Percentiles rank a stretch among this genome's conserved stretches.
phyloP scores from a whole-genome alignment of 2,113 vertebrate genomes.

The Chroicocephalus ridibundus region DNA sequence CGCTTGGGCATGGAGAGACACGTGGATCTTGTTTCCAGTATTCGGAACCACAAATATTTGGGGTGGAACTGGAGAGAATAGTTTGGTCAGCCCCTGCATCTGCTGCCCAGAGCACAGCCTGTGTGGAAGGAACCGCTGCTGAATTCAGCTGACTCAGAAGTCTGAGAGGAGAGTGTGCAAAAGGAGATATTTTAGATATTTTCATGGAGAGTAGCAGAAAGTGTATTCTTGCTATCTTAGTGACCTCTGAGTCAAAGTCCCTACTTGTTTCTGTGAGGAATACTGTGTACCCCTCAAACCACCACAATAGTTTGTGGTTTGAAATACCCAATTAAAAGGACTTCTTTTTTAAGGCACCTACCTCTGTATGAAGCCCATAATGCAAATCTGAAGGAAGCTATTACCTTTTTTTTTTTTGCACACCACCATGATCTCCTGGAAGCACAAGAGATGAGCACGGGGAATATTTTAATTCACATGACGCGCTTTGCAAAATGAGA shows the following conservation, averaged over 20 bases:
- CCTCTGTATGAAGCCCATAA: background rate
- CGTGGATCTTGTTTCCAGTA: background rate
- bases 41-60: background rate
- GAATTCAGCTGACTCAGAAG: background rate
- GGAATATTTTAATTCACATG: background rate
- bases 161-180: background rate
- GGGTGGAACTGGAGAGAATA: background rate
- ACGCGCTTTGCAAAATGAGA: background rate
- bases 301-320: background rate
- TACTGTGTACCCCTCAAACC: background rate
- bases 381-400: background rate
- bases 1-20: background rate
- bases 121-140: background rate
- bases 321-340: background rate
- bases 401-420: background rate
- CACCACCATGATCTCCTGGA: background rate
- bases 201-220: background rate
- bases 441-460: background rate
- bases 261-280: background rate
- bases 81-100: background rate
- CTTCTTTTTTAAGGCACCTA: background rate
- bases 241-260: background rate
- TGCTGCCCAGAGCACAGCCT: background rate
- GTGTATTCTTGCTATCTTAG: background rate
- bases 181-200: background rate